Conservation (phyloP, 2,797 vertebrate species). For the Allobates femoralis region DNA sequence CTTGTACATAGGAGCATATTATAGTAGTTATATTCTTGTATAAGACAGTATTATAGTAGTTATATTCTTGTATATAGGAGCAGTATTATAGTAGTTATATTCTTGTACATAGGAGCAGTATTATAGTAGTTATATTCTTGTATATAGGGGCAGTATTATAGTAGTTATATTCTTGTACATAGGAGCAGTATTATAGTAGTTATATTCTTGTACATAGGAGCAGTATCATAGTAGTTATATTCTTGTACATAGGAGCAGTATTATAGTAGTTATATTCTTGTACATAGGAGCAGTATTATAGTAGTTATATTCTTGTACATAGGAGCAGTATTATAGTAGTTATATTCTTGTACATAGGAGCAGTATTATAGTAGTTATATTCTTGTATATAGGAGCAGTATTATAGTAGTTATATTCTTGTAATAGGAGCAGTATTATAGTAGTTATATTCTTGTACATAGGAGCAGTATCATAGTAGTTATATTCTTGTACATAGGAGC, state of each 20-base stretch:
- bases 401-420: slow-evolving; percentile 1
- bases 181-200: not conserved
- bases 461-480: not conserved
- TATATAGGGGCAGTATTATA: not conserved
- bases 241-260: too few species aligned
- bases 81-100: too few species aligned
- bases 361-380: not conserved
- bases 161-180: slow-evolving; percentile 1
- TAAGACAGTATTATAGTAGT: too few species aligned
- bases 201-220: not conserved
- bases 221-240: slow-evolving; percentile 10
- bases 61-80: too few species aligned
- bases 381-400: not conserved
- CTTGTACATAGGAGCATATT: too few species aligned
- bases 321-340: not conserved
- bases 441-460: not conserved
- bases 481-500: too few species aligned
- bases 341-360: too few species aligned
- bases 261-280: slow-evolving; percentile 12
- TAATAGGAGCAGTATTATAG: not conserved
- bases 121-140: too few species aligned
- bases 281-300: not conserved
- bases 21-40: too few species aligned
- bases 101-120: too few species aligned
- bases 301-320: not conserved